Conservation (phyloP, 2,113 vertebrate genomes). For the Benitochromis conjunctus region DNA sequence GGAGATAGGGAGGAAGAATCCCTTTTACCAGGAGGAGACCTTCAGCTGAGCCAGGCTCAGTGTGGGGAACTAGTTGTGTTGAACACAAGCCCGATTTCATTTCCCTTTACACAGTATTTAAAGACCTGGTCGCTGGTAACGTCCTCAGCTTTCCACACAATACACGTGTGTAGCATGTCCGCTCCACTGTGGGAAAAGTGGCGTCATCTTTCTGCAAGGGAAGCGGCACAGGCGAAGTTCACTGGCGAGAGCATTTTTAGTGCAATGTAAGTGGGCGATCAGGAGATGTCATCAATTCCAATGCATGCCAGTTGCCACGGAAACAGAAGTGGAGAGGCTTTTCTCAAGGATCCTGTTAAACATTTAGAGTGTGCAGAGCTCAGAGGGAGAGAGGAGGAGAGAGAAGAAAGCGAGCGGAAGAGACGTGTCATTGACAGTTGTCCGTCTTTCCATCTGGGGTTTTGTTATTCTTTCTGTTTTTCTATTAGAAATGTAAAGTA, state of each 20-base stretch:
- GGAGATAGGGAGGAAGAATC: background rate
- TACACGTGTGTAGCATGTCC: background rate
- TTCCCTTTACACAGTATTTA: background rate
- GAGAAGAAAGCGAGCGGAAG: background rate
- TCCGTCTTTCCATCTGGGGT: background rate
- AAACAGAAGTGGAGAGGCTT: slow-evolving; percentile 69
- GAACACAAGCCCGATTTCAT: background rate
- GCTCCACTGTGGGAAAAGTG: background rate
- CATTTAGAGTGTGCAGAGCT: slow-evolving; percentile 46
- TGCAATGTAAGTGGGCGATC: slow-evolving; percentile 65
- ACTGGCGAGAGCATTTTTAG: slow-evolving; percentile 44
- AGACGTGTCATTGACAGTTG: background rate
- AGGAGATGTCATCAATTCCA: slow-evolving; percentile 69
- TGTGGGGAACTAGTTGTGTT: background rate
- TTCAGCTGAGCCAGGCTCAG: background rate
- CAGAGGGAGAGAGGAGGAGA: background rate
- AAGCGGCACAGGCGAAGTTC: slow-evolving; percentile 35
- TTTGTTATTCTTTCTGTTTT: background rate
- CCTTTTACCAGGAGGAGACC: background rate
- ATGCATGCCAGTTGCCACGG: slow-evolving; percentile 71
- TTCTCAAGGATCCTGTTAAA: slow-evolving; percentile 68
- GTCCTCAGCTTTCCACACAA: background rate
- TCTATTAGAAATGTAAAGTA: background rate
- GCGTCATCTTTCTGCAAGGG: background rate
- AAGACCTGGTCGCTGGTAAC: background rate